These are phyloP conservation scores for Pseudonaja textilis DNA, from an alignment of 2,113 vertebrate genomes.

Conservation along the genomic window DNA sequence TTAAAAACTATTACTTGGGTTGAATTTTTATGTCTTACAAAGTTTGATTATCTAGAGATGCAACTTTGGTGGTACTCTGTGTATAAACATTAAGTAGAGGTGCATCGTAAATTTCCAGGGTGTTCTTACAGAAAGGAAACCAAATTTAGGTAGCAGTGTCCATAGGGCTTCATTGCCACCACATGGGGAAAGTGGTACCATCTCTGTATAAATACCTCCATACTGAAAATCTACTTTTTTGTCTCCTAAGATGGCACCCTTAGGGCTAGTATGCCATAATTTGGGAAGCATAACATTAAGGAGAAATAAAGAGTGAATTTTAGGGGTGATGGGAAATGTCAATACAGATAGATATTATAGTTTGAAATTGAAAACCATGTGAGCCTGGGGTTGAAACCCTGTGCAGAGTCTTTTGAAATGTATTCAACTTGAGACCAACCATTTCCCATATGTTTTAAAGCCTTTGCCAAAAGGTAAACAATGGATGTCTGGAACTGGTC, in stretches of 20 bases:
- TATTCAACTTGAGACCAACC: not conserved
- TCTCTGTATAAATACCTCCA: not conserved
- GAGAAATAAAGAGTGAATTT: not conserved
- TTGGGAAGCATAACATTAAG: not conserved
- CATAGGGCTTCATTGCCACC: not conserved
- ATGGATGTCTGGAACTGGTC: constrained; percentile 12
- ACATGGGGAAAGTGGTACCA: not conserved
- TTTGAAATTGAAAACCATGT: not conserved
- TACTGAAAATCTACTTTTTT: not conserved
- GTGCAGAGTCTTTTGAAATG: not conserved
- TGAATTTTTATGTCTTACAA: not conserved
- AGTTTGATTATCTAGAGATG: not conserved
- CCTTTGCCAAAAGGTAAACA: constrained; percentile 19
- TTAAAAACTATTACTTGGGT: not conserved
- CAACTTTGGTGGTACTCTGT: not conserved
- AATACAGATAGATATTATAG: not conserved
- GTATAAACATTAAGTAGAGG: not conserved
- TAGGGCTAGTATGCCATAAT: not conserved
- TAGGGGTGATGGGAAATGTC: not conserved
- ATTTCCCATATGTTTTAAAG: constrained; percentile 7
- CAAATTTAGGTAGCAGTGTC: not conserved
- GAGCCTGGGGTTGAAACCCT: not conserved
- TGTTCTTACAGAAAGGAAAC: not conserved
- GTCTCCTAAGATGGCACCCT: not conserved
- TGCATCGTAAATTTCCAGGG: not conserved